Conservation (phyloP, 2,113 vertebrate species). For the Ailurus styani region DNA sequence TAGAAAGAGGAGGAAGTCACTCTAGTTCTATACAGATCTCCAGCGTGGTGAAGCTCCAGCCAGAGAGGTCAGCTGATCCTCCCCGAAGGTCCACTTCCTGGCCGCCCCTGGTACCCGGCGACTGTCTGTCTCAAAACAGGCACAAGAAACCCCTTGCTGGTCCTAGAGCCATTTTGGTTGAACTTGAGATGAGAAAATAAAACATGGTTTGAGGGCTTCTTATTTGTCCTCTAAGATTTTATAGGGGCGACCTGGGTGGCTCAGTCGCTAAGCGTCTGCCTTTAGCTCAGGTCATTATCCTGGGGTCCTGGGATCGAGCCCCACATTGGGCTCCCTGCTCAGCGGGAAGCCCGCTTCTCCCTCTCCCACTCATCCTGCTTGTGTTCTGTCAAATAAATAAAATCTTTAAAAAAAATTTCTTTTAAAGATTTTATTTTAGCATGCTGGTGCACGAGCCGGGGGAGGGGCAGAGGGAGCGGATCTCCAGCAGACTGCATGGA, state of each 20-base stretch:
- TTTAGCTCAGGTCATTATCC: too few species aligned
- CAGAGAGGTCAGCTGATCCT: not conserved
- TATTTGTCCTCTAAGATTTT: not conserved
- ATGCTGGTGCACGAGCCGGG: accelerated
- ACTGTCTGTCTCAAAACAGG: not conserved
- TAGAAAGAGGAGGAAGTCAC: not conserved
- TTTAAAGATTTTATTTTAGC: too few species aligned
- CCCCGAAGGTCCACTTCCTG: not conserved
- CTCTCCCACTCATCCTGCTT: too few species aligned
- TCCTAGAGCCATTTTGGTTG: not conserved
- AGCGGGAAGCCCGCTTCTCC: too few species aligned
- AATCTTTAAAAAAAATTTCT: too few species aligned
- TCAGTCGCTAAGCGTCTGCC: too few species aligned
- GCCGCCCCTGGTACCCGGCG: not conserved
- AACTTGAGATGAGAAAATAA: not conserved
- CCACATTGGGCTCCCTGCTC: too few species aligned
- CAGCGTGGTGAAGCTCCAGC: not conserved
- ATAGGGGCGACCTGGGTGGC: too few species aligned
- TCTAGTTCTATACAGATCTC: not conserved
- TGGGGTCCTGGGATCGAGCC: too few species aligned
- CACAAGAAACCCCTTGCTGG: not conserved
- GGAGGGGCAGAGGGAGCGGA: not conserved
- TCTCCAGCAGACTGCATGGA: not conserved
- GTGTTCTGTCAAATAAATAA: too few species aligned
- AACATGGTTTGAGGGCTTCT: not conserved